phyloP scores from a whole-genome alignment of 2,888 invertebrate species.

The Deroplatys truncata region DNA sequence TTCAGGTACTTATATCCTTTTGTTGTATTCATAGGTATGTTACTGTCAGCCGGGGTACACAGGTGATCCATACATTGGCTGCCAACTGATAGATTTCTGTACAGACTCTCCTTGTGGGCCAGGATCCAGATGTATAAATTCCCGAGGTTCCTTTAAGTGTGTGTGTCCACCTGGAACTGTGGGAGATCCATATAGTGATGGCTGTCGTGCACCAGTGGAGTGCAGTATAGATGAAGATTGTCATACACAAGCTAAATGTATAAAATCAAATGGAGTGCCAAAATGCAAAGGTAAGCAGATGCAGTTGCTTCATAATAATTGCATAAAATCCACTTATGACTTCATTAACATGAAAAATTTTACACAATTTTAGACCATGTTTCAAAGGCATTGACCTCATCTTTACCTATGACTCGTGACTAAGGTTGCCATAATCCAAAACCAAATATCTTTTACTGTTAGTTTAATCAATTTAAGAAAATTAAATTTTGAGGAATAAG shows the following conservation, averaged over 20 bases:
- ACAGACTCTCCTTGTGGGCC: constrained; percentile 73
- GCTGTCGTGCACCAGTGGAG: constrained; percentile 77
- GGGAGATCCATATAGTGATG: constrained; percentile 80
- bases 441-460: too few relatives aligned
- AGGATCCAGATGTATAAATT: constrained; percentile 75
- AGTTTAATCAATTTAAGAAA: too few relatives aligned
- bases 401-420: too few relatives aligned
- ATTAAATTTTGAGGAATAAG: too few relatives aligned
- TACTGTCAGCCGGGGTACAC: constrained; percentile 86
- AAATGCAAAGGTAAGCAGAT: constrained; percentile 65
- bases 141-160: constrained; percentile 75
- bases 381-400: too few relatives aligned
- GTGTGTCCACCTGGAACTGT: constrained; percentile 72
- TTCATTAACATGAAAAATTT: too few relatives aligned
- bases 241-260: constrained; percentile 73
- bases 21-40: constrained; percentile 46
- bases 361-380: too few relatives aligned
- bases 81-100: constrained; percentile 74
- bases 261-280: constrained; percentile 62
- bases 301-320: too few relatives aligned
- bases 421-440: too few relatives aligned
- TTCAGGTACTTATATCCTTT: neutral
- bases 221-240: constrained; percentile 77
- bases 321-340: too few relatives aligned
- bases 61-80: constrained; percentile 69